A percentile compares a stretch with the other conserved stretches of the same genome.
Conservation (phyloP, 2,888 invertebrate genomes). For the Orthosia cruda region DNA sequence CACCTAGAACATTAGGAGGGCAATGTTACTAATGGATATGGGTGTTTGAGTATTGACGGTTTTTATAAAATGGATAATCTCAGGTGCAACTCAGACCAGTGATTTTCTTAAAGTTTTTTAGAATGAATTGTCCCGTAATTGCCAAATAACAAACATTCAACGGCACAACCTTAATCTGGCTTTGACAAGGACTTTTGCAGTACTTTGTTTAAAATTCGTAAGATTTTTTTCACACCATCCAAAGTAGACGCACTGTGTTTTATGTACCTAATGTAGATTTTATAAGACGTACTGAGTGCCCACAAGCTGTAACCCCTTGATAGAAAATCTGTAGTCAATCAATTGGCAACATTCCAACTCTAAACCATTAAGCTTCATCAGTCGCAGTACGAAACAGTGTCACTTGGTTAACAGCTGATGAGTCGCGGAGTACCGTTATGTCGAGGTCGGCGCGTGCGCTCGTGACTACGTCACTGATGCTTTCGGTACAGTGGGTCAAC, state of each 20-base stretch:
- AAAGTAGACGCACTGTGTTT: too few species aligned
- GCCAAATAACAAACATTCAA: too few species aligned
- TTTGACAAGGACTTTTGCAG: too few species aligned
- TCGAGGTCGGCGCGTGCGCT: slow-evolving; percentile 41
- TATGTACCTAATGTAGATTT: too few species aligned
- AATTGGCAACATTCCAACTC: not conserved
- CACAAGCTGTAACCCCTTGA: too few species aligned
- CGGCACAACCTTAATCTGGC: too few species aligned
- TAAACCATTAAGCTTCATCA: not conserved
- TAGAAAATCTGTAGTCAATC: too few species aligned
- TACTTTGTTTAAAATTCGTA: too few species aligned
- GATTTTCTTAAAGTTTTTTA: not conserved
- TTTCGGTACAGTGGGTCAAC: slow-evolving; percentile 13
- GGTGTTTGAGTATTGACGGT: not conserved
- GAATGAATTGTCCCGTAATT: too few species aligned
- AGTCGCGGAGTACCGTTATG: slow-evolving; percentile 55
- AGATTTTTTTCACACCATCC: too few species aligned
- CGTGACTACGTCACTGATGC: slow-evolving; percentile 7
- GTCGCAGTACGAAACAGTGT: slow-evolving; percentile 10
- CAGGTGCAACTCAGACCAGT: not conserved
- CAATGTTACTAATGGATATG: not conserved
- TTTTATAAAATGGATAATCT: not conserved
- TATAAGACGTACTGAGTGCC: too few species aligned
- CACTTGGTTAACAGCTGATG: slow-evolving; percentile 43
- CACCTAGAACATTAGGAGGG: slow-evolving; percentile 72